A percentile compares a stretch with the other conserved stretches of the same genome.
Evolutionary conservation across 2,113 vertebrate species (phyloP).

Genomic region (Saccopteryx leptura): DNA sequence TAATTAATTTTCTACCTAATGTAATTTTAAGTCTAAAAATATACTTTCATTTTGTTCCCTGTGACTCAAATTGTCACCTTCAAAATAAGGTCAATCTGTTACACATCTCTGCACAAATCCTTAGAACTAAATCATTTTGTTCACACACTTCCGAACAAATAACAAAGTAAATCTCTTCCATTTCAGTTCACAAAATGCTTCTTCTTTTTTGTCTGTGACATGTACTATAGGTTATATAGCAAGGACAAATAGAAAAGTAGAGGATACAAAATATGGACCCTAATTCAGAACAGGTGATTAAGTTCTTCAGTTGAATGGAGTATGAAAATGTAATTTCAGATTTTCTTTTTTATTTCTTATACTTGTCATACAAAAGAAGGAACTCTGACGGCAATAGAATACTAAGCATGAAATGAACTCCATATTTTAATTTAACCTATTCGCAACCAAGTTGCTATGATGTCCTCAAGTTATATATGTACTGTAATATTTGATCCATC

Average conservation of each 20-base stretch:
- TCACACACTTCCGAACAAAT: neutral
- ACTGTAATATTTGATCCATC: neutral
- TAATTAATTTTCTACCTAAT: neutral
- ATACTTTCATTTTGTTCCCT: neutral
- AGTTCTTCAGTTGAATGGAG: constrained; percentile 15
- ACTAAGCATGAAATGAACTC: neutral
- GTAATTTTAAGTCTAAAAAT: constrained; percentile 26
- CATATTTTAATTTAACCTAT: constrained; percentile 51
- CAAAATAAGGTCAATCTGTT: neutral
- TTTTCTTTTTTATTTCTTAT: constrained; percentile 4
- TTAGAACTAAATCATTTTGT: constrained; percentile 46
- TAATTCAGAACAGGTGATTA: constrained; percentile 35
- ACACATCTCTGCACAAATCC: constrained; percentile 42
- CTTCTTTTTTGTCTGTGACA: neutral
- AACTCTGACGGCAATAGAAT: constrained; percentile 1
- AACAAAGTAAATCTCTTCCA: constrained; percentile 49
- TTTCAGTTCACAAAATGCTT: constrained; percentile 29
- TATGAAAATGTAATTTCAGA: neutral
- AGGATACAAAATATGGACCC: neutral
- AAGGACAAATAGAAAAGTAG: constrained; percentile 10
- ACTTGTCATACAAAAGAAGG: neutral
- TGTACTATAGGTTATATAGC: neutral
- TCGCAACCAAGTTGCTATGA: neutral
- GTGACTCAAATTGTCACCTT: neutral
- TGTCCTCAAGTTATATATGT: neutral